phyloP scores from a whole-genome alignment of 1,140 invertebrate species.

The Hetaerina americana region DNA sequence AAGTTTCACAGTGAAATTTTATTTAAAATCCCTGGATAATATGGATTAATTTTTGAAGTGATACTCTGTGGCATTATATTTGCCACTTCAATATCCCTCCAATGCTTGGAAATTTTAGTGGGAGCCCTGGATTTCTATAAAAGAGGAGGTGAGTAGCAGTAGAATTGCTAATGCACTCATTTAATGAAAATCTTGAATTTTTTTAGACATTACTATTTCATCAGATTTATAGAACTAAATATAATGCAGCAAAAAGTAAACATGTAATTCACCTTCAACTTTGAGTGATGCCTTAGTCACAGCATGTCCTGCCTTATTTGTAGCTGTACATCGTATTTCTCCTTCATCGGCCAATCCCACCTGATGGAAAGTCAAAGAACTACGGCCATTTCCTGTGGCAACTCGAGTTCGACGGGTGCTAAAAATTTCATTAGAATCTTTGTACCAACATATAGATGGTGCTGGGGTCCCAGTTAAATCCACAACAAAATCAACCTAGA shows the following conservation, averaged over 20 bases:
- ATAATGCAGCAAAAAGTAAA: background rate
- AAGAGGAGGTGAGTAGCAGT: too few species aligned
- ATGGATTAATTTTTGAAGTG: too few species aligned
- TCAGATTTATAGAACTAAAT: background rate
- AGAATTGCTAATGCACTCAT: too few species aligned
- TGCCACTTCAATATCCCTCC: too few species aligned
- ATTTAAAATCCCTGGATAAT: too few species aligned
- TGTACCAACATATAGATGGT: conserved; percentile 87
- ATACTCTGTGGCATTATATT: too few species aligned
- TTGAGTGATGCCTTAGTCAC: conserved; percentile 55
- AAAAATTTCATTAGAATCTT: conserved; percentile 74
- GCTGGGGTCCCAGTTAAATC: conserved; percentile 66
- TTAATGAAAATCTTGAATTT: too few species aligned
- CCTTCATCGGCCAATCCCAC: conserved; percentile 55
- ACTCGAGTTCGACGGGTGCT: conserved; percentile 66
- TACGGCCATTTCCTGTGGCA: conserved; percentile 58
- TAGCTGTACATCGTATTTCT: conserved; percentile 77
- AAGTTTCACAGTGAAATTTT: too few species aligned
- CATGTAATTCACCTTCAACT: conserved; percentile 45
- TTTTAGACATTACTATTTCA: too few species aligned
- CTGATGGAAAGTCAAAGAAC: conserved; percentile 68
- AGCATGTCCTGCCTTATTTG: conserved; percentile 65
- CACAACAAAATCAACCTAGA: conserved; percentile 61
- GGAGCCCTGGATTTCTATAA: background rate
- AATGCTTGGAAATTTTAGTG: too few species aligned